These are phyloP conservation scores for Leptobrachium ailaonicum DNA, from an alignment of 2,113 vertebrate species.

Conservation along the genomic window DNA sequence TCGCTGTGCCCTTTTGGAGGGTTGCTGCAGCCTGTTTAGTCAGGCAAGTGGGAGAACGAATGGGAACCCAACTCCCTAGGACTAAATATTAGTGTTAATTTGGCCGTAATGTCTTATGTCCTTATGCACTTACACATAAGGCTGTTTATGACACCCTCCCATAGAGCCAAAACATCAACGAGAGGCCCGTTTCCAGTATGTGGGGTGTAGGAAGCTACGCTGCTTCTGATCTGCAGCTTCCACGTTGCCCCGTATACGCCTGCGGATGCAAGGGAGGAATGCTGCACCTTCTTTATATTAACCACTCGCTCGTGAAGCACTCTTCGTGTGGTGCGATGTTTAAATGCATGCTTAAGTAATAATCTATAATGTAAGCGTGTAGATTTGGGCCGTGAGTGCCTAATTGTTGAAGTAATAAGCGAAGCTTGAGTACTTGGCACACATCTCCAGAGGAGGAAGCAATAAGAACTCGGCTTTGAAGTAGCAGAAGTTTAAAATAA, in stretches of 20 bases:
- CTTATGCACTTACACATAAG: too few species aligned
- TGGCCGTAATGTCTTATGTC: too few species aligned
- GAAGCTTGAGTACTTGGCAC: not conserved
- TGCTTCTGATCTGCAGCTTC: not conserved
- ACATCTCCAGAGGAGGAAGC: slow-evolving; percentile 32
- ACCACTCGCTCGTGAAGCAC: not conserved
- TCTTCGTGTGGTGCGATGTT: not conserved
- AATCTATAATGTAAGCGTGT: not conserved
- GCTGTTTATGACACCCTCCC: too few species aligned
- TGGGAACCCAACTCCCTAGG: too few species aligned
- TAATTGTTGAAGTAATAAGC: not conserved
- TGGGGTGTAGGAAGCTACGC: too few species aligned
- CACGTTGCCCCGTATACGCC: not conserved
- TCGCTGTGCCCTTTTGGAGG: too few species aligned
- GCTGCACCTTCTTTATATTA: not conserved
- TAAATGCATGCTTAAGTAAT: slow-evolving; percentile 28
- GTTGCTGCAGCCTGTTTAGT: too few species aligned
- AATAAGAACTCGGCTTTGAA: slow-evolving; percentile 52
- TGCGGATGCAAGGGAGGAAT: not conserved
- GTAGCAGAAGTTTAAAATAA: slow-evolving; percentile 60
- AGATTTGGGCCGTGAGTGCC: not conserved
- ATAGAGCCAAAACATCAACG: too few species aligned
- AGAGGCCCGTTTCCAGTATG: too few species aligned
- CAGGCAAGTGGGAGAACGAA: too few species aligned
- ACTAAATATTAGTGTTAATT: too few species aligned